Evolutionary conservation across 2,888 invertebrate genomes (phyloP), one percentile per base, ranked within the genome.

Genomic region (Latrodectus hesperus): DNA sequence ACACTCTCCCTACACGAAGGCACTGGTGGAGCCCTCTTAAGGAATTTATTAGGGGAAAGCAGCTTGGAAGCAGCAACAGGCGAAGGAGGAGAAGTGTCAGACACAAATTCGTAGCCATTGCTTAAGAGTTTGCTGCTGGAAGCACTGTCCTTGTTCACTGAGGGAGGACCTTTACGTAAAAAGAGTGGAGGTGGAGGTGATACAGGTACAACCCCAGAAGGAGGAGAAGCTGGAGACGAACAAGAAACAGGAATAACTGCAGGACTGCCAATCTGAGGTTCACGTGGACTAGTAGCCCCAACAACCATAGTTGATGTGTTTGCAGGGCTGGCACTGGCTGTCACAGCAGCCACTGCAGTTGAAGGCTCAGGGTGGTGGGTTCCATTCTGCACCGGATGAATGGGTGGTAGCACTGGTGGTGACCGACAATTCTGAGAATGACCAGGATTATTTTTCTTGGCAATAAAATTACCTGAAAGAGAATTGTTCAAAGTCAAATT

Each of bases 361-460:
- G 82, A 82, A 67, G 89, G 88, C 81, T 89, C 89, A 17, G 88
- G 88, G 52, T 88, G 88, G 53, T 88, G 87, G 52, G 87, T 83
- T 38, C 87, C 87, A 74, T 88, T 88, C 51, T 78, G 82, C n/a
- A 88, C 87, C 4, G 82, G 87, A 73, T 88, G 87, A 26, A 88
- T 88, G 60, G 87, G 87, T 53, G 87, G 87, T 49, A 88, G 71
- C 70, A 88, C 78, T 6, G 87, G 87, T 5, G 87, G 87, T 16
- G 87, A 88, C 38, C 87, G 77, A n/a, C 87, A 88, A 26, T 53
- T 88, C 60, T 88, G 87, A 65, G 87, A 88, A 74, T 88, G 87
- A 83, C 87, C 87, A 83, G 87, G 87, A 53, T 88, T 88, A 74
- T 88, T 88, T 81, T 88, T 88, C 87, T 88, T 88, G 55, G 87